Percentiles rank a stretch among this genome's conserved stretches.
phyloP scores from a whole-genome alignment of 1,140 invertebrate species.

The Calephelis virginiensis region DNA sequence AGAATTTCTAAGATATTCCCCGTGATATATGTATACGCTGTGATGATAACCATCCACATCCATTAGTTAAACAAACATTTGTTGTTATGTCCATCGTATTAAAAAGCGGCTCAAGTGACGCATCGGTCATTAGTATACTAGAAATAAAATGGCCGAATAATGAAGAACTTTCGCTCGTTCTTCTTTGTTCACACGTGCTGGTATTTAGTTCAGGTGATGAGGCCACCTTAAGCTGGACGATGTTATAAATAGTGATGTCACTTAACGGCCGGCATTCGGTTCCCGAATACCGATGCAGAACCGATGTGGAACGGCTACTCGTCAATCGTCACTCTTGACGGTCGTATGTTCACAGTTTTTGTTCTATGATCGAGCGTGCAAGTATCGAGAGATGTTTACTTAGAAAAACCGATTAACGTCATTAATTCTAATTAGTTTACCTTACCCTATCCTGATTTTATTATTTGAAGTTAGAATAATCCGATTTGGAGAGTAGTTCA shows the following conservation, averaged over 20 bases:
- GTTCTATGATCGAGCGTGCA: constrained; percentile 29
- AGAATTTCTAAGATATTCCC: too few species aligned
- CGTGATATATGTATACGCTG: constrained; percentile 7
- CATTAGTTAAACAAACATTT: constrained; percentile 47
- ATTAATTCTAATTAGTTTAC: too few species aligned
- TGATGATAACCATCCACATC: constrained; percentile 27
- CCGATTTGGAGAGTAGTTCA: too few species aligned
- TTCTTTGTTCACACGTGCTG: constrained; percentile 17
- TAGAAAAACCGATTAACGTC: not conserved
- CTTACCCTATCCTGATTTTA: too few species aligned
- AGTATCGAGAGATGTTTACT: not conserved
- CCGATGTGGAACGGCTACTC: constrained; percentile 41
- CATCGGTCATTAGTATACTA: constrained; percentile 48
- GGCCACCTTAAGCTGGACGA: constrained; percentile 32
- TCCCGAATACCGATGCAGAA: constrained; percentile 46
- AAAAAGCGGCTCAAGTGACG: constrained; percentile 39
- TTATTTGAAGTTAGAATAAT: too few species aligned
- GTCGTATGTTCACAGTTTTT: constrained; percentile 26
- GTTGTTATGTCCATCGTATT: constrained; percentile 33
- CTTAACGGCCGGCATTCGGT: constrained; percentile 43
- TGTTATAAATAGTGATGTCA: constrained; percentile 47
- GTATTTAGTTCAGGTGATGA: constrained; percentile 28
- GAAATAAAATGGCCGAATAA: constrained; percentile 40
- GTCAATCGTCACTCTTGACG: constrained; percentile 42
- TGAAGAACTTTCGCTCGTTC: constrained; percentile 25